Conservation (phyloP, 2,113 vertebrate genomes). For the Ptilonorhynchus violaceus region DNA sequence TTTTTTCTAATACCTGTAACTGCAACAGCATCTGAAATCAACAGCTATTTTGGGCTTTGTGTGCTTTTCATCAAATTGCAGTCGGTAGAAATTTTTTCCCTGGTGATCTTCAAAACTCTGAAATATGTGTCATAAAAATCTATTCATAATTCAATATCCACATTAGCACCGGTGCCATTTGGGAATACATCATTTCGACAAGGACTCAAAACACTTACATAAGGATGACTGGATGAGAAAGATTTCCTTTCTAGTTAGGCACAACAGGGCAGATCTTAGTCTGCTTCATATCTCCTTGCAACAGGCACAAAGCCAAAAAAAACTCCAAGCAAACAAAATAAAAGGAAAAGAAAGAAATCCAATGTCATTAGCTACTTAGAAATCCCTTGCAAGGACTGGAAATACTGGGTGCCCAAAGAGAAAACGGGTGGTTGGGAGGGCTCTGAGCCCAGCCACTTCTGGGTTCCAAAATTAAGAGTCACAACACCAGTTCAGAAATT, state of each 20-base stretch:
- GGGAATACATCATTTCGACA: slow-evolving; percentile 3
- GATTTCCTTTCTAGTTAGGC: slow-evolving; percentile 25
- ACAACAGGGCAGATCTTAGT: not conserved
- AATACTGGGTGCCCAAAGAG: not conserved
- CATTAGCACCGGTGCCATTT: not conserved
- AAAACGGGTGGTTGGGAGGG: not conserved
- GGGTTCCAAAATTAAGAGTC: not conserved
- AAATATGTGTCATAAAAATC: slow-evolving; percentile 24
- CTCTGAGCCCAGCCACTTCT: not conserved
- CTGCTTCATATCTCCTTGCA: not conserved
- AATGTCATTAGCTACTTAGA: not conserved
- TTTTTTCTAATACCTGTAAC: not conserved
- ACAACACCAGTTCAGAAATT: not conserved
- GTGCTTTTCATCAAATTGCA: slow-evolving; percentile 29
- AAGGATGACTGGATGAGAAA: slow-evolving; percentile 4
- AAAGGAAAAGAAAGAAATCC: not conserved
- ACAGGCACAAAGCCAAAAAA: not conserved
- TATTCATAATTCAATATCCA: slow-evolving; percentile 50
- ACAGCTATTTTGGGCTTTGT: not conserved
- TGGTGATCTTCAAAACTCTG: slow-evolving; percentile 14
- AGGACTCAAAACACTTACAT: not conserved
- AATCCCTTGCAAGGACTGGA: not conserved
- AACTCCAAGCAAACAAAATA: not conserved
- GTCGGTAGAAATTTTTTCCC: not conserved
- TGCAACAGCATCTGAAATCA: not conserved